A percentile compares a stretch with the other conserved stretches of the same genome.
These are phyloP conservation scores for Halisarca cf. caerulea DNA, from an alignment of 37 sponge, comb jelly and placozoan species.

Conservation along the genomic window DNA sequence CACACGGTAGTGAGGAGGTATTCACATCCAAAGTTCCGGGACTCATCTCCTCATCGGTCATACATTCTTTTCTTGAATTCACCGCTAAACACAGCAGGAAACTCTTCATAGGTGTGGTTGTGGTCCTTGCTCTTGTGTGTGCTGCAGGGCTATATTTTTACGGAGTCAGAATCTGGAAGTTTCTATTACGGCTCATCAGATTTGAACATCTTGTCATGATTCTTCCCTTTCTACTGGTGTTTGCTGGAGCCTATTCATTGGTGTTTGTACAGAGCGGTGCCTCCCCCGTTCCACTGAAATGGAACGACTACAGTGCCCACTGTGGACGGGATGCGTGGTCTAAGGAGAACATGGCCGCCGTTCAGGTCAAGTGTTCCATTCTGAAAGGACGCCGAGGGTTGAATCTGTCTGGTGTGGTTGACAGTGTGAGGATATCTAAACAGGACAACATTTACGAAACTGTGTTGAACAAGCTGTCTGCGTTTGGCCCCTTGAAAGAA, in stretches of 20 bases:
- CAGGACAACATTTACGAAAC: conserved; percentile 3
- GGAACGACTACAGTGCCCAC: not conserved
- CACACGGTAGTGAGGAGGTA: not conserved
- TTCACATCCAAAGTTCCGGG: not conserved
- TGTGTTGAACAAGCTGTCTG: conserved; percentile 5
- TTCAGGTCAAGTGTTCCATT: not conserved
- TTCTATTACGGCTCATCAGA: not conserved
- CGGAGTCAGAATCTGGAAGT: not conserved
- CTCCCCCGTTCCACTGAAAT: not conserved
- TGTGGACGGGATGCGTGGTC: not conserved
- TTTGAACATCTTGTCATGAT: conserved; percentile 5
- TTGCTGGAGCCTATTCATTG: not conserved
- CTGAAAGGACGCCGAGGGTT: not conserved
- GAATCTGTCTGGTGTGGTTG: not conserved
- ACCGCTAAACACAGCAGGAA: not conserved
- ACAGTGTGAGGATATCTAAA: not conserved
- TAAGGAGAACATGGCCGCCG: not conserved
- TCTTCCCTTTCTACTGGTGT: not conserved
- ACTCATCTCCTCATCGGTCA: not conserved
- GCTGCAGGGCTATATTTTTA: not conserved
- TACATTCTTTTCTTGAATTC: not conserved
- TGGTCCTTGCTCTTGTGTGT: not conserved
- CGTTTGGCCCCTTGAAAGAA: not conserved
- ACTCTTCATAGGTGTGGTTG: not conserved
- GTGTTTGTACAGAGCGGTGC: not conserved